Evolutionary conservation across 2,113 vertebrate species (phyloP).

Genomic region (Phyllopteryx taeniolatus): DNA sequence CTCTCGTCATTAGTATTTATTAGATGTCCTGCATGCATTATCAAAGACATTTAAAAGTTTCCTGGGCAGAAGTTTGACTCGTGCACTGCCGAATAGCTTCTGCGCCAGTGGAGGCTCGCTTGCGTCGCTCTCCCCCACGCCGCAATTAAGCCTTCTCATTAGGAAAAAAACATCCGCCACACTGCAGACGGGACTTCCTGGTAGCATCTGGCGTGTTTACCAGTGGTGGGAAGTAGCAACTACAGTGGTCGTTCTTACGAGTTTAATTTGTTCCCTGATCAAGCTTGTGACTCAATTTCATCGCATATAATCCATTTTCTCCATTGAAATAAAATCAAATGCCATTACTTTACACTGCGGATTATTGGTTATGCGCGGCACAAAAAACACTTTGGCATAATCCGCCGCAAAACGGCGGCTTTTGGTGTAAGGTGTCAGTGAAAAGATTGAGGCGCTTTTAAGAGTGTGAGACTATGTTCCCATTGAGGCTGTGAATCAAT

Average conservation of each 20-base stretch:
- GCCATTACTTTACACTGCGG: no score
- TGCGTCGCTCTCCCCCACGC: constrained; percentile 17
- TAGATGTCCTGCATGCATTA: constrained; percentile 51
- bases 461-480: no score
- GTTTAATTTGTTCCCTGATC: neutral
- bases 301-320: no score
- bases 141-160: constrained; percentile 67
- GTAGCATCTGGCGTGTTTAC: constrained; percentile 51
- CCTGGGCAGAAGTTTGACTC: constrained; percentile 33
- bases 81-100: constrained; percentile 15
- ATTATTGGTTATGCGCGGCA: no score
- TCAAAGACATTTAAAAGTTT: constrained; percentile 62
- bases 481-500: no score
- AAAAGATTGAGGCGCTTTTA: no score
- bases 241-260: neutral
- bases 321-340: no score
- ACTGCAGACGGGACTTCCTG: constrained; percentile 42
- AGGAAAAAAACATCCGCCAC: constrained; percentile 55
- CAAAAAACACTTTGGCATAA: no score
- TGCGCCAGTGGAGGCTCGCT: constrained; percentile 2
- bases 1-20: constrained; percentile 64
- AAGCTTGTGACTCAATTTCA: neutral
- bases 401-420: no score
- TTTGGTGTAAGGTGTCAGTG: no score
- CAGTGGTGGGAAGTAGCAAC: neutral